Conservation (phyloP, 2,888 invertebrate genomes). For the Mylabris sibirica region DNA sequence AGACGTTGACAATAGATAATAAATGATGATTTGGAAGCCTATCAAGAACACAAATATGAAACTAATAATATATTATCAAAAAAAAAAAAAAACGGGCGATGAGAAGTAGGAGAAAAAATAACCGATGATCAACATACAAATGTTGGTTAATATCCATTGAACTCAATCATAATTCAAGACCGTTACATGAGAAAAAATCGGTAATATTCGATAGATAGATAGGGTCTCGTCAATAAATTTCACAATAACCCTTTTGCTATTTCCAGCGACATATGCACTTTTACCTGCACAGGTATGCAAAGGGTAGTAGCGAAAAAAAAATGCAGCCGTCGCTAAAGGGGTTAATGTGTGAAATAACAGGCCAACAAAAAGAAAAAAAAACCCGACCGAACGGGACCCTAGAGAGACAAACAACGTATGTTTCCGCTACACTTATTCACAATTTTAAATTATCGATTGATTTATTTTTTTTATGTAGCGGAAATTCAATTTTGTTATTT, state of each 20-base stretch:
- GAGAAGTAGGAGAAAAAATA: not conserved
- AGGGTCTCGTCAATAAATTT: slow-evolving; percentile 48
- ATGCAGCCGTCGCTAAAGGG: slow-evolving; percentile 36
- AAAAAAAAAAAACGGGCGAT: not conserved
- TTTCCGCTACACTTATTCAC: slow-evolving; percentile 56
- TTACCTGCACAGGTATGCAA: slow-evolving; percentile 47
- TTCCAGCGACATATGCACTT: slow-evolving; percentile 43
- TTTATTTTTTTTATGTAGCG: slow-evolving; percentile 50
- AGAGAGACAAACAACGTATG: slow-evolving; percentile 30
- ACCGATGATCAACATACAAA: not conserved
- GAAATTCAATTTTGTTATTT: slow-evolving; percentile 41
- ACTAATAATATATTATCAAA: slow-evolving; percentile 18
- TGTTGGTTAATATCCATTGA: not conserved
- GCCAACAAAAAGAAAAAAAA: slow-evolving; percentile 35
- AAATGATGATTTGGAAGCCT: slow-evolving; percentile 44
- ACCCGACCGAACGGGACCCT: slow-evolving; percentile 27
- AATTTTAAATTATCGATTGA: slow-evolving; percentile 54
- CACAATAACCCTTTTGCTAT: slow-evolving; percentile 48
- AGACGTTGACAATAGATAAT: slow-evolving; percentile 53
- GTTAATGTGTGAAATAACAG: slow-evolving; percentile 49
- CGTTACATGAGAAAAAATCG: slow-evolving; percentile 10
- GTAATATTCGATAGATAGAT: slow-evolving; percentile 37
- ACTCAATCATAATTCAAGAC: slow-evolving; percentile 3
- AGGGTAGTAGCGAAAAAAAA: slow-evolving; percentile 28
- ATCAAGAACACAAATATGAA: slow-evolving; percentile 30